Evolutionary conservation across 2,797 vertebrate genomes (phyloP).

Genomic region (Sebastes glaucus): DNA sequence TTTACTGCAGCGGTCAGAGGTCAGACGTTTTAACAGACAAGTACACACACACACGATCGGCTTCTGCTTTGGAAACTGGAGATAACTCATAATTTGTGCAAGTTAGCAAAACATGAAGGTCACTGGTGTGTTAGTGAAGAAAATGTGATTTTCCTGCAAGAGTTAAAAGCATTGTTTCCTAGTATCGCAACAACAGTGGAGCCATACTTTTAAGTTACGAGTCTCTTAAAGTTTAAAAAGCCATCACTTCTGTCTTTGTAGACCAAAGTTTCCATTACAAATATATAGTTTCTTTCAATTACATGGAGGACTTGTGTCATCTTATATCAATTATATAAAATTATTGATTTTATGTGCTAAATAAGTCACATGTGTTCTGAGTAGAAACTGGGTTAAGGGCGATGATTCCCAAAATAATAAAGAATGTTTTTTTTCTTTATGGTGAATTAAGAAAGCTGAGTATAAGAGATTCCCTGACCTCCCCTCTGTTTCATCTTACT

Average conservation of each 20-base stretch:
- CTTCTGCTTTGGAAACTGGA: conserved; percentile 31
- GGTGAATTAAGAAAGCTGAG: neutral
- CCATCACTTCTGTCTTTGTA: neutral
- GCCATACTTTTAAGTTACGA: neutral
- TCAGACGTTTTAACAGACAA: conserved; percentile 60
- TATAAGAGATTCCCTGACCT: conserved; percentile 3
- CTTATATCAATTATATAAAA: neutral
- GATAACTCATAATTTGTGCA: conserved; percentile 26
- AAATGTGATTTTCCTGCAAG: conserved; percentile 13
- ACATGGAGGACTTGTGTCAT: neutral
- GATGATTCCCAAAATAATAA: neutral
- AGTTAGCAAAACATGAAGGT: conserved; percentile 31
- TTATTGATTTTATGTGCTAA: neutral
- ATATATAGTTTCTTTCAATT: neutral
- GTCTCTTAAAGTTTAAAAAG: neutral
- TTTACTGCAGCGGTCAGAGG: conserved; percentile 67
- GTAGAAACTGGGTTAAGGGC: neutral
- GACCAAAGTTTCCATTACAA: neutral
- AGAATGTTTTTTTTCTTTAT: neutral
- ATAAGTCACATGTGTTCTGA: neutral
- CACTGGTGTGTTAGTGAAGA: conserved; percentile 1
- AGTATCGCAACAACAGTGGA: neutral
- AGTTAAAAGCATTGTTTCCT: neutral
- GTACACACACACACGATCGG: conserved; percentile 24
- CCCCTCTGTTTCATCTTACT: conserved; percentile 16